A percentile compares a stretch with the other conserved stretches of the same genome.
phyloP scores from a whole-genome alignment of 2,888 invertebrate genomes.

The Pherbina coryleti region DNA sequence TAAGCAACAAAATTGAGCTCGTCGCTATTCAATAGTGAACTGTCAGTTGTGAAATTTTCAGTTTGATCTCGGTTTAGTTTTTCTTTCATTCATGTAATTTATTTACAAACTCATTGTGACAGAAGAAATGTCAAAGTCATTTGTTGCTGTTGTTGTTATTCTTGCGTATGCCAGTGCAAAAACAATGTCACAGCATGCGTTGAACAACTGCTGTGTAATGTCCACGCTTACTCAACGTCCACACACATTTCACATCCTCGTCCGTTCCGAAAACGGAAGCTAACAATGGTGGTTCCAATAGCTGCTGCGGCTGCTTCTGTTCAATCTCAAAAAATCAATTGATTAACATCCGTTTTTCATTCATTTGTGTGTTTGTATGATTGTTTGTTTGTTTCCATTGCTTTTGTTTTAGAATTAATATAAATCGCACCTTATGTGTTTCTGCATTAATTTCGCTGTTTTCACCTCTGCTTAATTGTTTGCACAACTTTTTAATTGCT shows the following conservation, averaged over 20 bases:
- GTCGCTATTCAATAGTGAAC: background rate
- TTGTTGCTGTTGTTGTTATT: background rate
- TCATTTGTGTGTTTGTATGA: slow-evolving; percentile 6
- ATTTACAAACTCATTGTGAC: slow-evolving; percentile 33
- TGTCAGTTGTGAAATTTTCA: background rate
- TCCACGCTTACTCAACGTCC: slow-evolving; percentile 31
- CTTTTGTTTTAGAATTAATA: slow-evolving; percentile 52
- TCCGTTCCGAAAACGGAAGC: background rate
- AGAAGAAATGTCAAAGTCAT: slow-evolving; percentile 12
- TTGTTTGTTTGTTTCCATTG: background rate
- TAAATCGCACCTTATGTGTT: slow-evolving; percentile 65
- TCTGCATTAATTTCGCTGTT: slow-evolving; percentile 48
- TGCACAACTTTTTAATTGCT: slow-evolving; percentile 46
- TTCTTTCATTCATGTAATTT: slow-evolving; percentile 15
- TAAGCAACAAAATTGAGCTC: background rate
- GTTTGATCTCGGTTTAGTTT: background rate
- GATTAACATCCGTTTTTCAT: background rate
- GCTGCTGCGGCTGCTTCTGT: background rate
- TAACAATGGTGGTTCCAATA: background rate
- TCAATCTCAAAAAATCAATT: background rate
- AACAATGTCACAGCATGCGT: slow-evolving; percentile 36
- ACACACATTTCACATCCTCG: background rate
- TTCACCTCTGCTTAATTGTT: slow-evolving; percentile 39
- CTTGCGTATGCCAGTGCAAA: background rate
- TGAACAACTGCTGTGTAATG: slow-evolving; percentile 25